Percentiles rank a stretch among this genome's conserved stretches.
Evolutionary conservation across 2,888 invertebrate species (phyloP).

Genomic region (Amblyjoppa fuscipennis): DNA sequence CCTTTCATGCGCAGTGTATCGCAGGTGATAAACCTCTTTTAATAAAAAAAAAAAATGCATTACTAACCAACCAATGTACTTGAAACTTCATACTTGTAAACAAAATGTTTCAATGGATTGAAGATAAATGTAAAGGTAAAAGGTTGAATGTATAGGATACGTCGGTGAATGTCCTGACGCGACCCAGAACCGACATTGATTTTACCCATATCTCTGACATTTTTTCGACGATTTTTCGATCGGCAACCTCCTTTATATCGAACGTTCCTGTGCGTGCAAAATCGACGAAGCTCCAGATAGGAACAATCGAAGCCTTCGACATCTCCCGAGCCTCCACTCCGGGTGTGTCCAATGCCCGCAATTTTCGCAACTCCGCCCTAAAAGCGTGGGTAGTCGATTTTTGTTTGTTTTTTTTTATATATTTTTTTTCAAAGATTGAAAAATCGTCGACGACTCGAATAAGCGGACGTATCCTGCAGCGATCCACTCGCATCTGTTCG

Average conservation of each 20-base stretch:
- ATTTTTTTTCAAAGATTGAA: constrained; percentile 16
- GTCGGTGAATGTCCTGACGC: background rate
- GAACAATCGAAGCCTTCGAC: constrained; percentile 10
- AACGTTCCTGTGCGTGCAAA: background rate
- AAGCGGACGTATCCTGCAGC: constrained; percentile 50
- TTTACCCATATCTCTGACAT: background rate
- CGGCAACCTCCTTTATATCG: background rate
- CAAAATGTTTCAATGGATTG: too few relatives aligned
- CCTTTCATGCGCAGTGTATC: background rate
- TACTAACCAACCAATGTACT: too few relatives aligned
- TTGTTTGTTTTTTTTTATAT: constrained; percentile 12
- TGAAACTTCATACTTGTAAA: too few relatives aligned
- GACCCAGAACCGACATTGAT: background rate
- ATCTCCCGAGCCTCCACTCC: constrained; percentile 4
- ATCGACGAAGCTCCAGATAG: constrained; percentile 19
- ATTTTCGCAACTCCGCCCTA: constrained; percentile 34
- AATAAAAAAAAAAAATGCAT: too few relatives aligned
- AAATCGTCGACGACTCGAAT: constrained; percentile 44
- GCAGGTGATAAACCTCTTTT: too few relatives aligned
- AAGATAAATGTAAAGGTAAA: background rate
- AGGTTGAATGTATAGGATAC: background rate
- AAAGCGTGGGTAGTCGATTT: constrained; percentile 33
- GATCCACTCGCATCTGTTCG: constrained; percentile 59
- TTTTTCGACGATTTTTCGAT: background rate
- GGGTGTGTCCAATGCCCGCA: constrained; percentile 10